phyloP scores from a whole-genome alignment of 2,888 invertebrate species.

The Aphodius granarius region DNA sequence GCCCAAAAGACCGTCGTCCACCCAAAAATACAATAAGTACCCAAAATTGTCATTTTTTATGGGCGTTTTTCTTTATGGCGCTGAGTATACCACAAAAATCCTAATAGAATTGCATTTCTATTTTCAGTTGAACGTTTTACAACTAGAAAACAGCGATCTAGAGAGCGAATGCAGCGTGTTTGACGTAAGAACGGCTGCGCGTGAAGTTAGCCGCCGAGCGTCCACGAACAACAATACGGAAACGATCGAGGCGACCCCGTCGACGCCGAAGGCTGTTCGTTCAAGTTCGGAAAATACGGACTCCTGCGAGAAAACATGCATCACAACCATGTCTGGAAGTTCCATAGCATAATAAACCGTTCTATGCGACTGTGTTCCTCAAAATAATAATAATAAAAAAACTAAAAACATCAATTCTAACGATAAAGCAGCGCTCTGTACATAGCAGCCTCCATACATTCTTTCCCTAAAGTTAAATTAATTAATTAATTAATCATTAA shows the following conservation, averaged over 20 bases:
- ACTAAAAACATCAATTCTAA: neutral
- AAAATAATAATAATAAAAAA: neutral
- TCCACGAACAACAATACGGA: constrained; percentile 59
- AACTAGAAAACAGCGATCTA: constrained; percentile 65
- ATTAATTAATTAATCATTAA: neutral
- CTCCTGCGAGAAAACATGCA: constrained; percentile 58
- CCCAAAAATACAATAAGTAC: too few species aligned
- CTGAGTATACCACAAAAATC: neutral
- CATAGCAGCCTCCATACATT: neutral
- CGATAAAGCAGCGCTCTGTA: constrained; percentile 11
- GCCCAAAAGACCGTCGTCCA: too few species aligned
- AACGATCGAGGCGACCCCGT: constrained; percentile 48
- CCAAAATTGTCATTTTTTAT: too few species aligned
- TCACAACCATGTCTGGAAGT: constrained; percentile 61
- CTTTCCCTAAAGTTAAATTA: neutral
- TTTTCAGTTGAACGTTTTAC: constrained; percentile 51
- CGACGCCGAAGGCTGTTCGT: constrained; percentile 54
- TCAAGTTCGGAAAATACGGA: constrained; percentile 60
- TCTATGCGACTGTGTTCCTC: constrained; percentile 4
- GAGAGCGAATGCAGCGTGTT: constrained; percentile 65
- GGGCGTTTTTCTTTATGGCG: too few species aligned
- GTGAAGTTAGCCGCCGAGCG: constrained; percentile 55
- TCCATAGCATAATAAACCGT: constrained; percentile 57
- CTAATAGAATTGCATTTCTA: constrained; percentile 12
- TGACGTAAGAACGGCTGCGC: constrained; percentile 59